phyloP scores from a whole-genome alignment of 2,113 vertebrate species.

The Rhinichthys klamathensis region DNA sequence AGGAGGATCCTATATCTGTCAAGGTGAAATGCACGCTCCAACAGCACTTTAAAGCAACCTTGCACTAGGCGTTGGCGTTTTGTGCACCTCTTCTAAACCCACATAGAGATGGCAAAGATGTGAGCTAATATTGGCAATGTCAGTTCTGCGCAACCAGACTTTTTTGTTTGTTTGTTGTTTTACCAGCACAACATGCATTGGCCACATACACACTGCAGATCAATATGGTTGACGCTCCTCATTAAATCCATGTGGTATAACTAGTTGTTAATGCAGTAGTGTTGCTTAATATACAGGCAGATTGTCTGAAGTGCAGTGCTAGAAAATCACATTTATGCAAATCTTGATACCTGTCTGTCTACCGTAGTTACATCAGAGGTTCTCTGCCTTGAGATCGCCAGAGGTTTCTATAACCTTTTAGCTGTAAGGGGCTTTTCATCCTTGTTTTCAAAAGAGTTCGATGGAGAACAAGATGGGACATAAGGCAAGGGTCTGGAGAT shows the following conservation, averaged over 20 bases:
- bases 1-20: slow-evolving; percentile 15
- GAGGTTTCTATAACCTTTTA: neutral
- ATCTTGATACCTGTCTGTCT: neutral
- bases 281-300: neutral
- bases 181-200: neutral
- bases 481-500: neutral
- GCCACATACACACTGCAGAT: neutral
- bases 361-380: neutral
- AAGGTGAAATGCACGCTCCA: slow-evolving; percentile 22
- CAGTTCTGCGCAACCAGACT: neutral
- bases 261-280: neutral
- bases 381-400: neutral
- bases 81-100: slow-evolving; percentile 1
- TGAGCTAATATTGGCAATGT: slow-evolving; percentile 24
- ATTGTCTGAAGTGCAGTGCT: neutral
- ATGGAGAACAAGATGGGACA: slow-evolving; percentile 3
- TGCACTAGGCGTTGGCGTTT: slow-evolving; percentile 8
- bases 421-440: neutral
- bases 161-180: neutral
- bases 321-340: neutral
- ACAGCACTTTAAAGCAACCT: slow-evolving; percentile 20
- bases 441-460: neutral
- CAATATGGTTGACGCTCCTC: neutral
- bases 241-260: neutral
- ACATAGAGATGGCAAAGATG: neutral